Base-by-base conservation (phyloP, 2,888 invertebrate species). In the Galeopsomyia nigrocyanea region DNA sequence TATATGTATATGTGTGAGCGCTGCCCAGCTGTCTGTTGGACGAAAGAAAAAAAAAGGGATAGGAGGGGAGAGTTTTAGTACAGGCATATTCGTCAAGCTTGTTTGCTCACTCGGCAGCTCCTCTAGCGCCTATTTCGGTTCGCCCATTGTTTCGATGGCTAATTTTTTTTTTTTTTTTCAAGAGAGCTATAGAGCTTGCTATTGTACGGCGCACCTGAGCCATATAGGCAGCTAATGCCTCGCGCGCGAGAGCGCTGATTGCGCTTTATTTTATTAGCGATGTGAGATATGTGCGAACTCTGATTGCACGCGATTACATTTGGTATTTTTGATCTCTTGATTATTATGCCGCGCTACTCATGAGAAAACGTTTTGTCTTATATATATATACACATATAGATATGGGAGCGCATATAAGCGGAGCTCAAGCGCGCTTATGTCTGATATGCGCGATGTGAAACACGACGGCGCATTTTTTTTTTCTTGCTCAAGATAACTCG, bases 1-100 rank as follows among this genome's bases (percentile, higher is more conserved):
- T 49, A 10, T 7, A 7, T 39, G 10, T 13, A 13, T 10, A 10
- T 39, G 39, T 39, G 39, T 57, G 72, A 75, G 71, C 80, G 82
- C 80, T 81, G 79, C 78, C 80, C 81, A 82, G 82, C 83, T 83
- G 82, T 82, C 79, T 78, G 77, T 76, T 55, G 62, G 46, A 31
- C 64, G 66, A 17, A 39, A 39, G 26, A 26, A 26, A 39, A 39
- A 26, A 26, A 39, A 39, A 10, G 13, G 22, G 60, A 16, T 31
- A 9, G 39, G 50, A 56, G 56, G 51, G 57, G 47, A 50, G 55
- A 50, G 55, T 39, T n/a, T n/a, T 39, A 39, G 21, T 46, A 62
- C 39, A 19, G 57, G 57, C 51, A 65, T 68, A 56, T 70, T 75
- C 64, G 62, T 75, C 66, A 67, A 64, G 66, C 69, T 67, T 67